Evolutionary conservation across 2,888 invertebrate species (phyloP).

Genomic region (Lampropteryx suffumata): DNA sequence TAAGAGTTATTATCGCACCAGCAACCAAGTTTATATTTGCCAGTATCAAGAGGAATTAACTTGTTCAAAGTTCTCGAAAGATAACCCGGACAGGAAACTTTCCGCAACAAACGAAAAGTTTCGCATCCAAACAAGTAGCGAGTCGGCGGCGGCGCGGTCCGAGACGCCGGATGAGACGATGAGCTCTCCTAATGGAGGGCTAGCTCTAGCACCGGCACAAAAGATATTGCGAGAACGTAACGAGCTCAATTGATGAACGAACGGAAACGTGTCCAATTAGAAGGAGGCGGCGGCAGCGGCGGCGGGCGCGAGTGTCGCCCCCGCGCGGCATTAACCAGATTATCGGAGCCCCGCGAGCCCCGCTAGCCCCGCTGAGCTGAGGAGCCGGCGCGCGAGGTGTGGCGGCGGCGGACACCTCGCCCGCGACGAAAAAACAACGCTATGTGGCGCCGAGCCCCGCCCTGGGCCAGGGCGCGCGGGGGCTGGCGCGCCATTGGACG

Average conservation of each 20-base stretch:
- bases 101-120: conserved; percentile 34
- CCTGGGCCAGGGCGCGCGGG: conserved; percentile 62
- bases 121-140: conserved; percentile 31
- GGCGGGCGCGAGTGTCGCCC: conserved; percentile 60
- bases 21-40: conserved; percentile 14
- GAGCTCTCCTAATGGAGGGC: conserved; percentile 43
- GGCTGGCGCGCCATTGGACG: conserved; percentile 67
- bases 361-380: conserved; percentile 43
- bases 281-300: conserved; percentile 72
- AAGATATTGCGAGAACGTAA: conserved; percentile 73
- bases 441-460: conserved; percentile 66
- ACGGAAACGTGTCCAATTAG: conserved; percentile 83
- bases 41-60: conserved; percentile 21
- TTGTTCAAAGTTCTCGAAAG: conserved; percentile 29
- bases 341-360: conserved; percentile 61
- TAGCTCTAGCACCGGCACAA: conserved; percentile 56
- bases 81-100: conserved; percentile 33
- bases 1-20: not conserved
- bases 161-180: conserved; percentile 32
- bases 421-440: conserved; percentile 78
- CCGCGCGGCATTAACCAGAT: conserved; percentile 76
- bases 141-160: conserved; percentile 22
- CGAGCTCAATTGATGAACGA: conserved; percentile 81
- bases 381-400: conserved; percentile 59
- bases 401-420: conserved; percentile 76